phyloP scores from a whole-genome alignment of 35 echinoderm and acorn worm species.

The Apostichopus japonicus region DNA sequence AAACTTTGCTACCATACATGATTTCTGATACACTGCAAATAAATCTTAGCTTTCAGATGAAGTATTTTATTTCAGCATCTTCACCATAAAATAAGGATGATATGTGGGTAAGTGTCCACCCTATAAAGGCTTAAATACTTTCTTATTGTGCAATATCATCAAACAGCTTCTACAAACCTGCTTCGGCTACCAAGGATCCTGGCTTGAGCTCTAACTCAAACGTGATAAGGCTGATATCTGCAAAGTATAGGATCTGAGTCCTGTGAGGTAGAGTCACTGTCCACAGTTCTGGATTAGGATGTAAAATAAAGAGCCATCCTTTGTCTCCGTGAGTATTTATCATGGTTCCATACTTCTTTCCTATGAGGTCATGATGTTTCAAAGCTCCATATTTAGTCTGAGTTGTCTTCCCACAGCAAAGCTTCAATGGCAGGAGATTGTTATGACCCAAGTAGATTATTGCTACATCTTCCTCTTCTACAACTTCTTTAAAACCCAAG shows the following conservation, averaged over 20 bases:
- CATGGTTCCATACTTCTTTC: constrained; percentile 82
- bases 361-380: constrained; percentile 76
- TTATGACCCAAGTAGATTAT: constrained; percentile 84
- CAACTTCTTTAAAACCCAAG: constrained; percentile 59
- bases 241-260: constrained; percentile 91
- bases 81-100: no score
- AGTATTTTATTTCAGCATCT: no score
- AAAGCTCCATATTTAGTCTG: constrained; percentile 88
- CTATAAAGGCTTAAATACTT: no score
- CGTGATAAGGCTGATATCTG: constrained; percentile 90
- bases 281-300: constrained; percentile 94
- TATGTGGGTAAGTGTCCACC: no score
- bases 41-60: no score
- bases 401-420: constrained; percentile 59
- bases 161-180: constrained; percentile 53
- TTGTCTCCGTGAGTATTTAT: constrained; percentile 67
- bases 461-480: constrained; percentile 72
- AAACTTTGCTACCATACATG: no score
- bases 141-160: no score
- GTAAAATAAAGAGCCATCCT: constrained; percentile 84
- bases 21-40: no score
- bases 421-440: constrained; percentile 68
- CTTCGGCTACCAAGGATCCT: constrained; percentile 82
- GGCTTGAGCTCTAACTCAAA: constrained; percentile 89
- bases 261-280: constrained; percentile 89